A percentile compares a stretch with the other conserved stretches of the same genome.
Conservation (phyloP, 2,797 vertebrate species). For the Amazona finschi region DNA sequence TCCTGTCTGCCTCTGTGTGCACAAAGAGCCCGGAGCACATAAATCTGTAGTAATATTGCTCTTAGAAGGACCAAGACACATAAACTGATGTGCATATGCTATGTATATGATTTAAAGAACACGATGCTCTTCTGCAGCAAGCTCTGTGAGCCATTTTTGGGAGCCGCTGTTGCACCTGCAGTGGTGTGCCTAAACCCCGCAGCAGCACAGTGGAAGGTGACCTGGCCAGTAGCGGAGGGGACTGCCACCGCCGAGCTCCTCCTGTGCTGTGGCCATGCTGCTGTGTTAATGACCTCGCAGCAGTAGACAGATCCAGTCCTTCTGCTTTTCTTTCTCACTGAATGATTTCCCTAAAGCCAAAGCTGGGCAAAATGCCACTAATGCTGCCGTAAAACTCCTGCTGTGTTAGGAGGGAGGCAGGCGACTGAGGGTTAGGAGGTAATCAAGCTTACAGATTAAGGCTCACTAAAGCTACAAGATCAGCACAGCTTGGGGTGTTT, state of each 20-base stretch:
- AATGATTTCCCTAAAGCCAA: constrained; percentile 80
- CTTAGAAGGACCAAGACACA: neutral
- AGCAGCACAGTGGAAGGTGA: neutral
- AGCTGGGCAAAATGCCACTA: constrained; percentile 81
- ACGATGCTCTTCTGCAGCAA: rapidly evolving
- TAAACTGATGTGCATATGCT: rapidly evolving
- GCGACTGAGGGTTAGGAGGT: constrained; percentile 78
- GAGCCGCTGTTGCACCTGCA: rapidly evolving
- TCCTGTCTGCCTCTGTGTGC: constrained; percentile 22
- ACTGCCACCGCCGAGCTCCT: constrained; percentile 2
- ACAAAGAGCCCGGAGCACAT: neutral
- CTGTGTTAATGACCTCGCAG: constrained; percentile 69
- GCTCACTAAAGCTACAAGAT: constrained; percentile 80
- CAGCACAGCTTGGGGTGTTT: constrained; percentile 76
- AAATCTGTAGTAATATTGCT: constrained; percentile 2
- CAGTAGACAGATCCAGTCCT: constrained; percentile 70
- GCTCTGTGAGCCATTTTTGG: rapidly evolving
- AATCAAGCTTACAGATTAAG: constrained; percentile 87
- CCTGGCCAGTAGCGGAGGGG: neutral
- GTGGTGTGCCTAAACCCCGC: rapidly evolving
- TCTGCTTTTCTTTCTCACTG: constrained; percentile 75
- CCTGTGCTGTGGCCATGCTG: constrained; percentile 24
- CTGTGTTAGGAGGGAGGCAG: constrained; percentile 70
- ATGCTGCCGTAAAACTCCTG: constrained; percentile 74
- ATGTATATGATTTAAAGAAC: rapidly evolving